A percentile compares a stretch with the other conserved stretches of the same genome.
Conservation (phyloP, 2,113 vertebrate genomes). For the Hystrix cristata region DNA sequence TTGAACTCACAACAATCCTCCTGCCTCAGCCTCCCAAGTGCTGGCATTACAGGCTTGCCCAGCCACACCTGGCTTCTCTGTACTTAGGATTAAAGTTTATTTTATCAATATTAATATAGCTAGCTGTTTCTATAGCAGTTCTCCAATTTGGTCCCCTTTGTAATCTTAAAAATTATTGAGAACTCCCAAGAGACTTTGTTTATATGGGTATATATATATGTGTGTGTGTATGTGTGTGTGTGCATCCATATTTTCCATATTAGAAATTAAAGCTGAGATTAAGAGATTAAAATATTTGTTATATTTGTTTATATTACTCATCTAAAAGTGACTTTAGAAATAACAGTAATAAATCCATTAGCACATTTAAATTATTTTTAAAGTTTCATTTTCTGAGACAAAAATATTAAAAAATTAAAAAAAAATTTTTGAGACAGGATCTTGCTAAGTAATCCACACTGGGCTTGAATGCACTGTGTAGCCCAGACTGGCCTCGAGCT, state of each 20-base stretch:
- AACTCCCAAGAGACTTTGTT: conserved; percentile 5
- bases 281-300: not conserved
- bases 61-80: no score
- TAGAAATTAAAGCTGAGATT: conserved; percentile 39
- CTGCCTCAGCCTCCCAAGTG: no score
- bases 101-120: not conserved
- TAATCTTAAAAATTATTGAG: not conserved
- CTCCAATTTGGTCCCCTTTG: conserved; percentile 3
- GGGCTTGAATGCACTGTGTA: no score
- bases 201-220: not conserved
- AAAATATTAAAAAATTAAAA: not conserved
- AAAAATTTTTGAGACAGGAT: no score
- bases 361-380: not conserved
- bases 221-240: not conserved
- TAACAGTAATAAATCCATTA: not conserved
- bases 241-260: not conserved
- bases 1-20: no score
- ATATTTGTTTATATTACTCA: not conserved
- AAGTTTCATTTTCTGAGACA: conserved; percentile 26
- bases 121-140: not conserved
- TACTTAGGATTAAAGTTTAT: not conserved
- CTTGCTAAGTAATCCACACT: no score
- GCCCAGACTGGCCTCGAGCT: no score
- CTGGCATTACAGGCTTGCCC: no score
- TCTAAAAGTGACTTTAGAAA: not conserved